Evolutionary conservation across 2,113 vertebrate species (phyloP).

Genomic region (Triplophysa dalaica): DNA sequence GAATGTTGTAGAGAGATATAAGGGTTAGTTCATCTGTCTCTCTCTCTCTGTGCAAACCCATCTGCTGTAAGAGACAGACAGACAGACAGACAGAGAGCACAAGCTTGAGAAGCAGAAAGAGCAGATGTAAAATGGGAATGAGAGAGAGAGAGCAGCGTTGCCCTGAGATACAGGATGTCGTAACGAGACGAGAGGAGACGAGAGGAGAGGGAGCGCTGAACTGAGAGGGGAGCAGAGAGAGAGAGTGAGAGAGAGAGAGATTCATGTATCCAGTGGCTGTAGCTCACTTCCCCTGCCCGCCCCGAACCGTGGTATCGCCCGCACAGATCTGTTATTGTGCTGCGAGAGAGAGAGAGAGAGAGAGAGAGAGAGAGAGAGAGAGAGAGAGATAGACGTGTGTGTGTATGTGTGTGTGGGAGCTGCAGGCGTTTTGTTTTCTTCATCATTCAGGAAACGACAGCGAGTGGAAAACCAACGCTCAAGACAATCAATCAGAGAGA

Average conservation of each 20-base stretch:
- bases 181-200: conserved; percentile 73
- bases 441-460: conserved; percentile 55
- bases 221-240: conserved; percentile 47
- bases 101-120: conserved; percentile 28
- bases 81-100: not conserved
- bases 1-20: not conserved
- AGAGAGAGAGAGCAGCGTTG: conserved; percentile 60
- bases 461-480: conserved; percentile 60
- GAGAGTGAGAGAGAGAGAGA: conserved; percentile 53
- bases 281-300: conserved; percentile 58
- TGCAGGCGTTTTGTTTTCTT: conserved; percentile 45
- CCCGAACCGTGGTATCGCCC: conserved; percentile 69
- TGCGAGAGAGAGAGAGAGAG: conserved; percentile 58
- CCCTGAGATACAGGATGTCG: conserved; percentile 76
- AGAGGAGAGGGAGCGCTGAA: conserved; percentile 64
- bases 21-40: not conserved
- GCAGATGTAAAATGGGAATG: conserved; percentile 53
- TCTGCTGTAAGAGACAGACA: conserved; percentile 60
- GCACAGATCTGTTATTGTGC: conserved; percentile 80
- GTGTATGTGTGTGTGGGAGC: conserved; percentile 14
- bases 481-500: conserved; percentile 30
- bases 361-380: conserved; percentile 30
- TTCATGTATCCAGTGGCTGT: conserved; percentile 48
- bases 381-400: conserved; percentile 30
- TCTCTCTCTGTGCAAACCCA: conserved; percentile 56